phyloP scores from a whole-genome alignment of 2,888 invertebrate genomes.

The Desoria tigrina region DNA sequence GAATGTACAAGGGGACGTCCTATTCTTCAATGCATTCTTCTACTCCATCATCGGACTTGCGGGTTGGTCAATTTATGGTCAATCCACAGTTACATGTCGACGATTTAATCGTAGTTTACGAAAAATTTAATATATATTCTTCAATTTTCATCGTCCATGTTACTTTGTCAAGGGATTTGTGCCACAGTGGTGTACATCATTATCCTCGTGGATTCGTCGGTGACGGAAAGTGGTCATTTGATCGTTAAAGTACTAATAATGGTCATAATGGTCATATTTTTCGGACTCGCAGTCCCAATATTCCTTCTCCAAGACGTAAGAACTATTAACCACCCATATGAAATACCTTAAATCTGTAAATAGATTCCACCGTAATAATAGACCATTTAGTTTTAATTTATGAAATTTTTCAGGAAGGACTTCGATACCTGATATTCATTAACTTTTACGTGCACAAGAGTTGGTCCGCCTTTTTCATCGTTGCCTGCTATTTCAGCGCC shows the following conservation, averaged over 20 bases:
- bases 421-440: conserved; percentile 36
- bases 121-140: too few relatives aligned
- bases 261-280: conserved; percentile 19
- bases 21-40: conserved; percentile 37
- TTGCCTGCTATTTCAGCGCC: conserved; percentile 32
- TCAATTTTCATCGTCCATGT: too few relatives aligned
- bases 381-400: too few relatives aligned
- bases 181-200: conserved; percentile 32
- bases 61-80: conserved; percentile 21
- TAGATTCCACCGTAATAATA: not conserved
- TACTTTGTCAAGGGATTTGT: conserved; percentile 35
- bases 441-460: conserved; percentile 32
- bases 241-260: conserved; percentile 29
- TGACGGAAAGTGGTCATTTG: conserved; percentile 36
- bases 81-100: too few relatives aligned
- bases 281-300: conserved; percentile 25
- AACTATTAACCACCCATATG: too few relatives aligned
- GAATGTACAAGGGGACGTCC: conserved; percentile 36
- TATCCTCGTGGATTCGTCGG: conserved; percentile 36
- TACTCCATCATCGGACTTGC: conserved; percentile 31
- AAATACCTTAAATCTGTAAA: not conserved
- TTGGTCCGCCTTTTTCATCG: conserved; percentile 28
- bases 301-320: conserved; percentile 22
- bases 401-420: conserved; percentile 36
- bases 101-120: too few relatives aligned